A percentile compares a stretch with the other conserved stretches of the same genome.
These are phyloP conservation scores for Amaurobius ferox DNA, from an alignment of 2,888 invertebrate genomes.

Conservation along the genomic window DNA sequence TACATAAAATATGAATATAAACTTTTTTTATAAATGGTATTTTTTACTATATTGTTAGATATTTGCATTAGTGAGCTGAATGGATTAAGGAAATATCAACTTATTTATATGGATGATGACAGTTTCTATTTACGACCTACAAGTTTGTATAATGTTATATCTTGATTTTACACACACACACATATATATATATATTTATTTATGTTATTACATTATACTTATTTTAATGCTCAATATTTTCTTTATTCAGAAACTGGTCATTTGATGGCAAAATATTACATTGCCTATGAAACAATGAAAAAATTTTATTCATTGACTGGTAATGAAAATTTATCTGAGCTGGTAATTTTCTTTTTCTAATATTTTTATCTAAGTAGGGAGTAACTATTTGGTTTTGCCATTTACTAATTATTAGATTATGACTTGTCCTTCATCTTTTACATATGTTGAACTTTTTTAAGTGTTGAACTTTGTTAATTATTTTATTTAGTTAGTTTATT, in stretches of 20 bases:
- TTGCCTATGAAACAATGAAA: slow-evolving; percentile 86
- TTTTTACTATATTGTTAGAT: too few species aligned
- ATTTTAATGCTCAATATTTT: slow-evolving; percentile 12
- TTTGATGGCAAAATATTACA: slow-evolving; percentile 84
- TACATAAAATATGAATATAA: too few species aligned
- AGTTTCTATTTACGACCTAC: slow-evolving; percentile 81
- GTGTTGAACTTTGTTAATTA: too few species aligned
- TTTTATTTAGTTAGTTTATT: too few species aligned
- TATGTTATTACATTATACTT: not conserved
- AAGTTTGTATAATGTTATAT: slow-evolving; percentile 73
- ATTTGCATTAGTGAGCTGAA: slow-evolving; percentile 85
- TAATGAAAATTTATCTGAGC: slow-evolving; percentile 76
- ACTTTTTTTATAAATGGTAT: too few species aligned
- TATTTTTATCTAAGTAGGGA: too few species aligned
- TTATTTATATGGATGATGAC: slow-evolving; percentile 82
- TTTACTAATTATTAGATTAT: too few species aligned
- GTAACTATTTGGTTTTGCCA: too few species aligned
- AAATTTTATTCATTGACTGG: slow-evolving; percentile 79
- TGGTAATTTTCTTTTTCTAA: slow-evolving; percentile 76
- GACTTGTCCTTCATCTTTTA: too few species aligned
- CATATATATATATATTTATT: not conserved
- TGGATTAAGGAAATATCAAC: slow-evolving; percentile 82
- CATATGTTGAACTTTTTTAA: too few species aligned
- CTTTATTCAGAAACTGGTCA: slow-evolving; percentile 80
- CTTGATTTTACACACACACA: not conserved